Percentiles rank a stretch among this genome's conserved stretches.
phyloP scores from a whole-genome alignment of 1,140 invertebrate genomes.

The Cyclargus thomasi region DNA sequence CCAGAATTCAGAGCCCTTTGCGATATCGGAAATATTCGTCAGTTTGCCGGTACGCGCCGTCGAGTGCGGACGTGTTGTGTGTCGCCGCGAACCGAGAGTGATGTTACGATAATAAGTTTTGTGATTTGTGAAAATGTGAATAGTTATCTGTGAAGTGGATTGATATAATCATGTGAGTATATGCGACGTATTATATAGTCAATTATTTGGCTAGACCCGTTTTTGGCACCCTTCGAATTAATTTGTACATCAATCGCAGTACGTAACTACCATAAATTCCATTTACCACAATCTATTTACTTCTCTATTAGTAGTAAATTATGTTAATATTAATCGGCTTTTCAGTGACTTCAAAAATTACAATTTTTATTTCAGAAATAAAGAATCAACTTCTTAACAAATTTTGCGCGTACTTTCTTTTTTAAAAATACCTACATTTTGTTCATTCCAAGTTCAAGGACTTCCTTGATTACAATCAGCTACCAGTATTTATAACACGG shows the following conservation, averaged over 20 bases:
- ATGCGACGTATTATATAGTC: background rate
- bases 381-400: no score
- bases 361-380: no score
- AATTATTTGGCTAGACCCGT: background rate
- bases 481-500: no score
- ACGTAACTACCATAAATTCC: no score
- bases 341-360: no score
- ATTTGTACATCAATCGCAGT: background rate
- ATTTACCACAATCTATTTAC: no score
- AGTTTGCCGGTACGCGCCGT: background rate
- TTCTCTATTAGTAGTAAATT: no score
- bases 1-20: constrained; percentile 1
- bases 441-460: no score
- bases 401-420: no score
- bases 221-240: background rate
- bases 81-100: background rate
- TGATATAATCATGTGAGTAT: background rate
- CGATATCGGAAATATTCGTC: background rate
- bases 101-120: background rate
- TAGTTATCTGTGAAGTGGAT: background rate
- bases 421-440: no score
- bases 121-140: background rate
- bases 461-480: no score
- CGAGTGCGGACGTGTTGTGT: background rate
- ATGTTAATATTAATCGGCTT: no score